Evolutionary conservation across 2,113 vertebrate genomes (phyloP).

Genomic region (Percopsis transmontana): DNA sequence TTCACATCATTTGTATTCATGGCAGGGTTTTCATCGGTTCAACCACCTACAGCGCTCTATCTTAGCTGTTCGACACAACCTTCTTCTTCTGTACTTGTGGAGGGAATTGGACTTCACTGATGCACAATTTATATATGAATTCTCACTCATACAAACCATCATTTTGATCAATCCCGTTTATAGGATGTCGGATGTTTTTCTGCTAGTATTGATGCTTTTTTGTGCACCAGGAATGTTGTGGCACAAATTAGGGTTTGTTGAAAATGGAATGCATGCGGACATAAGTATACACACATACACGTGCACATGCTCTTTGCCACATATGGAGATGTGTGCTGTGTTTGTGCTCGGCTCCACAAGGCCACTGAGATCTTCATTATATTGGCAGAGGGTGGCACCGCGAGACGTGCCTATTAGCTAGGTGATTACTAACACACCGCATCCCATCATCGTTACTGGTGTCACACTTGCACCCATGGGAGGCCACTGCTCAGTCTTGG

Average conservation of each 20-base stretch:
- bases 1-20: constrained; percentile 78
- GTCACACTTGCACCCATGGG: constrained; percentile 6
- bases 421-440: constrained; percentile 8
- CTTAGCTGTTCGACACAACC: constrained; percentile 66
- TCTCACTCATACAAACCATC: too few species aligned
- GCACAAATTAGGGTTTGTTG: too few species aligned
- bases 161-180: constrained; percentile 44
- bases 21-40: constrained; percentile 73
- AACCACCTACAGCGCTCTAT: constrained; percentile 74
- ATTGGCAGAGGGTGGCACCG: constrained; percentile 5
- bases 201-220: constrained; percentile 35
- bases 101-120: constrained; percentile 64
- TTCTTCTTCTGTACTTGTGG: constrained; percentile 60
- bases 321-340: background rate
- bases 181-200: constrained; percentile 44
- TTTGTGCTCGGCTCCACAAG: background rate
- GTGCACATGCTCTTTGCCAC: background rate
- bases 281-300: background rate
- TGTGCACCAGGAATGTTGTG: too few species aligned
- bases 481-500: background rate
- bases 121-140: constrained; percentile 54
- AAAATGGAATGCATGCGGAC: too few species aligned
- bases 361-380: constrained; percentile 22
- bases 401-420: constrained; percentile 7
- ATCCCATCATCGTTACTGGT: background rate